Conservation (phyloP, 2,888 invertebrate species). For the Alsophila aescularia region DNA sequence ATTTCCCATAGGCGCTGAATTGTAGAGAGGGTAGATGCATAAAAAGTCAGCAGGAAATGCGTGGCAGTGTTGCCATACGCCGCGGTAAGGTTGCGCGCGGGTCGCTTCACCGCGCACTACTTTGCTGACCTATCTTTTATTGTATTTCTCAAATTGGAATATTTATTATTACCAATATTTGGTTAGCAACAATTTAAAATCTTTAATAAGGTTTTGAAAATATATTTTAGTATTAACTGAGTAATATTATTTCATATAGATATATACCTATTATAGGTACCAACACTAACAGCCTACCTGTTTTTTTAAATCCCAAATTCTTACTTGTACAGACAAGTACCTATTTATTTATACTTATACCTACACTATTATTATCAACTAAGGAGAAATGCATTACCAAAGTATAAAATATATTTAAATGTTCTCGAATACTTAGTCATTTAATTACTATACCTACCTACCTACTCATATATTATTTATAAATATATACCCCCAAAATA, state of each 20-base stretch:
- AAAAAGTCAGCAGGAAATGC: conserved; percentile 66
- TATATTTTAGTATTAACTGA: neutral
- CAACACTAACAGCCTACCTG: too few relatives aligned
- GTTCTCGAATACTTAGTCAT: too few relatives aligned
- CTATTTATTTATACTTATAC: neutral
- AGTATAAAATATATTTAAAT: neutral
- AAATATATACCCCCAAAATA: too few relatives aligned
- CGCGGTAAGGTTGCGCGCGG: conserved; percentile 61
- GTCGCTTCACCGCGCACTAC: conserved; percentile 4
- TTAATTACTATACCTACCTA: too few relatives aligned
- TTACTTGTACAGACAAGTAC: too few relatives aligned
- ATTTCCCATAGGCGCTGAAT: conserved; percentile 78
- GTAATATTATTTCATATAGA: too few relatives aligned
- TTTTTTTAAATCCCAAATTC: too few relatives aligned
- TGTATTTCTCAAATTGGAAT: neutral
- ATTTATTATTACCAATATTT: neutral
- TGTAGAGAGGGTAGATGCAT: conserved; percentile 61
- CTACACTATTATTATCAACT: neutral
- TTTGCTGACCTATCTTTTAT: neutral
- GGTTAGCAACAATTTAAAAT: neutral
- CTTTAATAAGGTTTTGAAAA: neutral
- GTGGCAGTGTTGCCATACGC: conserved; percentile 73
- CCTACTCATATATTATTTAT: too few relatives aligned
- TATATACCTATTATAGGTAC: too few relatives aligned
- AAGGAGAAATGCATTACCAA: too few relatives aligned